Base-by-base conservation (phyloP, 2,888 invertebrate species). In the Morpho achilles region DNA sequence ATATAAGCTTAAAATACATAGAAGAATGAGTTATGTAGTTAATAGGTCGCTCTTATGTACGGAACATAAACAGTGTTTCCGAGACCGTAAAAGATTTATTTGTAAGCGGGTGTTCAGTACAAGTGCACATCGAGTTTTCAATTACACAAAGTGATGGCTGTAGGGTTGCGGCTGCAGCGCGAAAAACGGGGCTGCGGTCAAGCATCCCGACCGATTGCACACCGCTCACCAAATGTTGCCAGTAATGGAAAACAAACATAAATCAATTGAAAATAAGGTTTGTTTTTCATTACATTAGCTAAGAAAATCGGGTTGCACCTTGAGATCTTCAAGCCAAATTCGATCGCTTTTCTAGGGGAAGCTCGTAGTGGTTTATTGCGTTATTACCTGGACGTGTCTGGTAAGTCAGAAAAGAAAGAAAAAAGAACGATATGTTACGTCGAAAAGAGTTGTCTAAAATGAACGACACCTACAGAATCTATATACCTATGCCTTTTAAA, bases 311-410 rank as follows among this genome's bases (percentile, higher is more conserved):
- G 76, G 74, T 80, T 85, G 82, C 82, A 86, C 84, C 84, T 82
- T 82, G 81, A 84, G 84, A 86, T 83, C 82, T 84, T 84, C 83
- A 82, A 82, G 82, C 84, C 87, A 90, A 88, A 88, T 85, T 87
- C 87, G 87, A 89, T 88, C 87, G 87, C 82, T 88, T 87, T 87
- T 87, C 87, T 82, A 84, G 84, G 79, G 84, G 84, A 87, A 84
- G 82, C 87, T 85, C 88, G 86, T 87, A 85, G 87, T 88, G 87
- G 87, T 89, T 89, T 90, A 90, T 90, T 88, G 88, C 86, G 88
- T 90, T 90, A 90, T 90, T 89, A 90, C 90, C 89, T 90, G 88
- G 84, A 89, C 88, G 87, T 86, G 87, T 87, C 85, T 80, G 80
- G 82, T 81, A 81, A 82, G 79, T 67, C 80, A 86, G 86, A 85